Base-by-base conservation (phyloP, 1,140 invertebrate genomes). In the Drosophila azteca region DNA sequence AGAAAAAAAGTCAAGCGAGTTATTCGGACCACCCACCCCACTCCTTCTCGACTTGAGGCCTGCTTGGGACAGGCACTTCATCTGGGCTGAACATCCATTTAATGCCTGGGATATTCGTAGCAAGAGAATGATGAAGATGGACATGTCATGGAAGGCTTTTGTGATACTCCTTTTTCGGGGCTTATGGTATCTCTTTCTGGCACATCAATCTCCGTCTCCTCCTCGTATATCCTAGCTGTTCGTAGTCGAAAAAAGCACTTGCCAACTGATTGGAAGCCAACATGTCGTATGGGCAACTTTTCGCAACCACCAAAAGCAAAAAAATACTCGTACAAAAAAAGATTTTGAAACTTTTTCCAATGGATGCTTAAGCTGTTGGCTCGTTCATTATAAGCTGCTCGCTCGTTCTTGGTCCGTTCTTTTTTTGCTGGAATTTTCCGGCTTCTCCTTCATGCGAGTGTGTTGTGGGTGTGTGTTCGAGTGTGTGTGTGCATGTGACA, bases 401-500 rank as follows among this genome's bases (percentile, higher is more conserved):
- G 53, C 57, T 68, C 44, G 22, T 24, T 24, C 22, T 24, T 24
- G 29, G 29, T 49, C 63, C 20, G 24, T 68, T 67, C 66, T 39
- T 24, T 29, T 57, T 74, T 74, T 63, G 53, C 44, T 39, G 51
- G 46, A 45, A 29, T 50, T 57, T 43, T 49, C 44, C 53, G 11
- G 35, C 43, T 15, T 31, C 31, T 51, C n/a, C 31, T 53, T 24
- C 17, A 11, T 41, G 31, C 44, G 44, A 45, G 35, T 13, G 41
- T 43, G 39, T 66, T n/a, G n/a, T n/a, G n/a, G n/a, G n/a, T n/a
- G n/a, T n/a, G n/a, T n/a, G n/a, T n/a, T n/a, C n/a, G 66, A 35
- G 22, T 49, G 49, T 68, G 35, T 69, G 50, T 39, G 20, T 75
- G 62, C 78, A 50, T 84, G 76, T 67, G 80, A 82, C 78, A 81